phyloP scores from a whole-genome alignment of 1,140 invertebrate genomes.

The Druon quercuslanigerum region DNA sequence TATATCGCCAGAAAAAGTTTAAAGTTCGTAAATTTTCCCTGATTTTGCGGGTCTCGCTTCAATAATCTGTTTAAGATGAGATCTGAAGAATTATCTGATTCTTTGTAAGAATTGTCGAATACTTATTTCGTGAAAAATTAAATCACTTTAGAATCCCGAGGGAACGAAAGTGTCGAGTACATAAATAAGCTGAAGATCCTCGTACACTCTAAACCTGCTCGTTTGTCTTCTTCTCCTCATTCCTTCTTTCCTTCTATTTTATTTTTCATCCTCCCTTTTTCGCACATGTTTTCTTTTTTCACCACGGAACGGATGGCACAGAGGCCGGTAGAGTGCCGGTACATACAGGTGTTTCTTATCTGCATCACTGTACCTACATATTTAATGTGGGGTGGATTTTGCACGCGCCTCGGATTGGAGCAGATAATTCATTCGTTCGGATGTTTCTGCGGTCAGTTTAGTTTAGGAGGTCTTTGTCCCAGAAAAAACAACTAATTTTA shows the following conservation, averaged over 20 bases:
- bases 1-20: no score
- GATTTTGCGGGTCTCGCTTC: no score
- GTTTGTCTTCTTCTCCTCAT: conserved; percentile 45
- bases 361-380: conserved; percentile 61
- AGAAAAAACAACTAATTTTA: conserved; percentile 36
- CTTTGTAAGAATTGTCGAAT: no score
- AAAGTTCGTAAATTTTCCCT: no score
- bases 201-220: conserved; percentile 27
- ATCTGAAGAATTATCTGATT: no score
- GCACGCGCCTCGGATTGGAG: conserved; percentile 61
- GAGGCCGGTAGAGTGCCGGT: conserved; percentile 46
- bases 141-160: not conserved
- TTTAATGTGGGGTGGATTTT: conserved; percentile 62
- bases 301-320: conserved; percentile 47
- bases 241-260: conserved; percentile 34
- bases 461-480: conserved; percentile 58
- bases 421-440: conserved; percentile 59
- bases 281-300: conserved; percentile 38
- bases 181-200: not conserved
- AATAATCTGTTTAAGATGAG: no score
- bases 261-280: conserved; percentile 33
- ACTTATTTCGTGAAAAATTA: no score
- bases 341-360: conserved; percentile 63
- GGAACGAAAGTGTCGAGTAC: no score
- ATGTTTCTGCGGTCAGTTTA: conserved; percentile 48